Evolutionary conservation across 2,113 vertebrate species (phyloP).

Genomic region (Aegypius monachus): DNA sequence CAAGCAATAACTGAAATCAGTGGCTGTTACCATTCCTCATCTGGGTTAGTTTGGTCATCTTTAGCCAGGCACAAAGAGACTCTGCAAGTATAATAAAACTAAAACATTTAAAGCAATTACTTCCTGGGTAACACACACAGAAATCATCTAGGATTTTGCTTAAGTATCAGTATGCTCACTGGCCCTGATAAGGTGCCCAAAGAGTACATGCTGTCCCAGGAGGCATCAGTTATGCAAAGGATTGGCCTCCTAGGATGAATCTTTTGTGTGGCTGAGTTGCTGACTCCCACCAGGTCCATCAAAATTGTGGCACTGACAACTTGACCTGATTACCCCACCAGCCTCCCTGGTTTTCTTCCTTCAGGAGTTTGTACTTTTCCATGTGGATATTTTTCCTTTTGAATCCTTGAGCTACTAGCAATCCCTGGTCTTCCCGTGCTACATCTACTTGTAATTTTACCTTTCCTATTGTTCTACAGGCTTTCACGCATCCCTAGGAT

Average conservation of each 20-base stretch:
- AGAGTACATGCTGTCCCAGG: neutral
- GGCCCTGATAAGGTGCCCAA: no score
- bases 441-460: neutral
- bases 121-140: neutral
- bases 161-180: neutral
- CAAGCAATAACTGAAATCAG: neutral
- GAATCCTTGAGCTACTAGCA: neutral
- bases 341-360: neutral
- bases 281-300: neutral
- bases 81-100: neutral
- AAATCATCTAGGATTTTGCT: neutral
- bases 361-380: neutral
- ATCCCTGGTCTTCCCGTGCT: neutral
- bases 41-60: neutral
- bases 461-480: neutral
- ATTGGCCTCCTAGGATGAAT: neutral
- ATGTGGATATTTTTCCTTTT: neutral
- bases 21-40: neutral
- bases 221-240: neutral
- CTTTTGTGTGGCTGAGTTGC: neutral
- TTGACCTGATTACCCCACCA: neutral
- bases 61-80: neutral
- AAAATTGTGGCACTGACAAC: neutral
- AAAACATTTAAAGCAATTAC: neutral
- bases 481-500: neutral